Evolutionary conservation across 2,888 invertebrate genomes (phyloP), one percentile per base, ranked within the genome.

Genomic region (Anticlea derivata): DNA sequence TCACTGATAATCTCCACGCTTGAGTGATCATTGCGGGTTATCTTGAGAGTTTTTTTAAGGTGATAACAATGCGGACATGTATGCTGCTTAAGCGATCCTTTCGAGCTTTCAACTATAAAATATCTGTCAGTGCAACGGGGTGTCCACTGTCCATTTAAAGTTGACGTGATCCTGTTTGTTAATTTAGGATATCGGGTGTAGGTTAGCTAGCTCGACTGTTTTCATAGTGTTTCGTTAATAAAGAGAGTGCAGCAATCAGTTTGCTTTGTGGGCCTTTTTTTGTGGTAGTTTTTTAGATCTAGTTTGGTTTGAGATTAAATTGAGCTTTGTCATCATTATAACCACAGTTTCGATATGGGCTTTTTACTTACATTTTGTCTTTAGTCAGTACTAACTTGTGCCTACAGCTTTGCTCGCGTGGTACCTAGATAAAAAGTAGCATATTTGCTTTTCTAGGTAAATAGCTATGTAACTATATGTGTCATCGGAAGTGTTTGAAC

Each of bases 101-200:
- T 26, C 22, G 10, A 23, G 30, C 26, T 29, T 17, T 51, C 46
- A 13, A 44, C 39, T 41, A 47, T 50, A 48, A 30, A 35, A 35
- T 20, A 35, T 33, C 44, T 55, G 56, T 44, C 50, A 40, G 22
- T 50, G 44, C 37, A 52, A 24, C n/a, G 38, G 39, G 49, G 33
- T 49, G 49, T 48, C 45, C 50, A 48, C 38, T 33, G 38, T 51
- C 46, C 30, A 40, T 48, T 50, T 39, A 44, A 47, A 47, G 41
- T 37, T 35, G 48, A 27, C 51, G 35, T 47, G 41, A 57, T 55
- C 35, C 41, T 43, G 54, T 60, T 57, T 55, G 52, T 39, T 57
- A 57, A 52, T 54, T 54, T 49, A 38, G 50, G 13, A 50, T 48
- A 47, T 50, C 20, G 37, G 13, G 43, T 20, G 26, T 37, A 22